Evolutionary conservation across 30 jellyfish, hydroid and myxozoan genomes (phyloP).

Genomic region (Hydractinia symbiolongicarpus): DNA sequence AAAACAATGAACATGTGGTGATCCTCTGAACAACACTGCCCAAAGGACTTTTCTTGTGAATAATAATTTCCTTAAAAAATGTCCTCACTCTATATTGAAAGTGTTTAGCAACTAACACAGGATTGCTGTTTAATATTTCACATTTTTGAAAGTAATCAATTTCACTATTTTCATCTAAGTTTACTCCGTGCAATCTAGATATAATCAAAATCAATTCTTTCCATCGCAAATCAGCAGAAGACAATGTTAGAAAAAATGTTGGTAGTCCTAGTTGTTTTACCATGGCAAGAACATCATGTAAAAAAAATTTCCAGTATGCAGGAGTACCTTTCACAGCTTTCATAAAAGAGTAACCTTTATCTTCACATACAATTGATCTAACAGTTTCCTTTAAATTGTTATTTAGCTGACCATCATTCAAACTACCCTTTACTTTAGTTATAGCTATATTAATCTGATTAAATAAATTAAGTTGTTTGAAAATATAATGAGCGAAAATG

Average conservation of each 20-base stretch:
- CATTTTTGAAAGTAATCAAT: neutral
- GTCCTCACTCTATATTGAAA: neutral
- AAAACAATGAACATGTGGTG: slow-evolving; percentile 23
- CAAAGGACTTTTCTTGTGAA: neutral
- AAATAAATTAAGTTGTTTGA: neutral
- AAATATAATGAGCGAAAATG: neutral
- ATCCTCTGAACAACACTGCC: slow-evolving; percentile 1
- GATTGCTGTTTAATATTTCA: slow-evolving; percentile 3
- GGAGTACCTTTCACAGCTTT: neutral
- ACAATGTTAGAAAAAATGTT: neutral
- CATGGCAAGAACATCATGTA: slow-evolving; percentile 13
- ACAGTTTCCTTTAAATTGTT: slow-evolving; percentile 14
- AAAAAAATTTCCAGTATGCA: slow-evolving; percentile 8
- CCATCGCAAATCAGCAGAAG: slow-evolving; percentile 12
- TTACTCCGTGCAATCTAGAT: neutral
- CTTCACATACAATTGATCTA: neutral
- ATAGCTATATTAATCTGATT: slow-evolving; percentile 8
- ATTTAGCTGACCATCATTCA: neutral
- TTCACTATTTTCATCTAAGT: neutral
- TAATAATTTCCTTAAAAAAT: neutral
- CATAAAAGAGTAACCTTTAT: slow-evolving; percentile 11
- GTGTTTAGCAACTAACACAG: neutral
- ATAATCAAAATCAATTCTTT: slow-evolving; percentile 2
- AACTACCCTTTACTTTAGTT: neutral
- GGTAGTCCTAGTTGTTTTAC: slow-evolving; percentile 16